These are phyloP conservation scores for Orchestia grillus DNA, from an alignment of 1,140 invertebrate species.

Conservation along the genomic window DNA sequence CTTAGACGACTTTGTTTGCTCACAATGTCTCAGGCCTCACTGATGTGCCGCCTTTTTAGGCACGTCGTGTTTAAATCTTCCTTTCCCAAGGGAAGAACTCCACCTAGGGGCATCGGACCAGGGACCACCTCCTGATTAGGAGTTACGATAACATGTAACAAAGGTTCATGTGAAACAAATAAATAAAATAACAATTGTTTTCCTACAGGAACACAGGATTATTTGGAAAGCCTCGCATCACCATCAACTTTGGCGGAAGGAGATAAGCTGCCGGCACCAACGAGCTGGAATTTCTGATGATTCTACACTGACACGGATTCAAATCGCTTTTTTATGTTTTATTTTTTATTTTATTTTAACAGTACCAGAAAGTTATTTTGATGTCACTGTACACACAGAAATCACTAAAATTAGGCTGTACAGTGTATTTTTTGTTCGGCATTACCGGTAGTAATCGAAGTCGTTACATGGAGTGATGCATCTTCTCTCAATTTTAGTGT, in stretches of 20 bases:
- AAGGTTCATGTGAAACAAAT: background rate
- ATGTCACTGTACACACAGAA: background rate
- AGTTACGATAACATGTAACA: too few species aligned
- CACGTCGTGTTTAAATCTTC: too few species aligned
- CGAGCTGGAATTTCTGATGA: background rate
- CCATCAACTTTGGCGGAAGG: background rate
- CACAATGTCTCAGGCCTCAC: too few species aligned
- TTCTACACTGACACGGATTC: background rate
- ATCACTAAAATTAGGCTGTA: background rate
- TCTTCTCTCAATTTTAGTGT: too few species aligned
- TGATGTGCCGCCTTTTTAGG: too few species aligned
- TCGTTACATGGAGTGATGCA: too few species aligned
- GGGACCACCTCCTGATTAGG: too few species aligned
- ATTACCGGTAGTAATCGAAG: too few species aligned
- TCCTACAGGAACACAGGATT: background rate
- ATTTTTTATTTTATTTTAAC: background rate
- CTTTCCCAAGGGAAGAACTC: too few species aligned
- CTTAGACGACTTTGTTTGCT: too few species aligned
- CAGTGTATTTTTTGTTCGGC: background rate
- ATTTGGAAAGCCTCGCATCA: background rate
- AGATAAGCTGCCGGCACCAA: background rate
- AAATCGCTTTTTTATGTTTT: too few species aligned
- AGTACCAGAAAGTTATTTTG: background rate
- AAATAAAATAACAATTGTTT: background rate
- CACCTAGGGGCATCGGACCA: too few species aligned